Evolutionary conservation across 1,140 invertebrate species (phyloP).

Genomic region (Chironomus tepperi): DNA sequence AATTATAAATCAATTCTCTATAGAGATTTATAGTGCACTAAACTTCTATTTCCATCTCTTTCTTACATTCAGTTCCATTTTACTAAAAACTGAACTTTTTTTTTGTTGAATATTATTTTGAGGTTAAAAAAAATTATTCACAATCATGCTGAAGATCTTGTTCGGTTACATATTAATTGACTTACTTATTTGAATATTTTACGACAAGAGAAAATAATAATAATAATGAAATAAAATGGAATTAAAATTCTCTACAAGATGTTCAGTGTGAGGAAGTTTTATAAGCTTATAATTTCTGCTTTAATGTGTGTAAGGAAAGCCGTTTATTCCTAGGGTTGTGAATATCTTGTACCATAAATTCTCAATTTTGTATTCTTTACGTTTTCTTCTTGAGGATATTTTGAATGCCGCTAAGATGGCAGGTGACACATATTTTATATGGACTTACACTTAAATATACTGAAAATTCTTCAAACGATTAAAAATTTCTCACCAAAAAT

Average conservation of each 20-base stretch:
- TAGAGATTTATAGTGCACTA: conserved; percentile 18
- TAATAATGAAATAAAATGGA: too few relatives aligned
- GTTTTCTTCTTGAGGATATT: too few relatives aligned
- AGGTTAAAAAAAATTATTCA: not conserved
- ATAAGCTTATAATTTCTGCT: not conserved
- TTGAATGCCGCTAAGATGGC: too few relatives aligned
- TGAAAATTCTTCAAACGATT: too few relatives aligned
- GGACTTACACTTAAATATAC: too few relatives aligned
- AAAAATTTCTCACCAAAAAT: too few relatives aligned
- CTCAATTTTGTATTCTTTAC: too few relatives aligned
- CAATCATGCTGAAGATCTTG: not conserved
- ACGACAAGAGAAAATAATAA: too few relatives aligned
- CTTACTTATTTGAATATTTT: not conserved
- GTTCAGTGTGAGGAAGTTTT: too few relatives aligned
- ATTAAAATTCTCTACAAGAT: too few relatives aligned
- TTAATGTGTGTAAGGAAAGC: not conserved
- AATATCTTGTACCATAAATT: not conserved
- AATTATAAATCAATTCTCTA: conserved; percentile 19
- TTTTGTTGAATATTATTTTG: not conserved
- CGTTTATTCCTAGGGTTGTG: not conserved
- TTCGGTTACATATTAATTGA: conserved; percentile 8
- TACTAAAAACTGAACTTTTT: not conserved
- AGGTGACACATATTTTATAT: too few relatives aligned
- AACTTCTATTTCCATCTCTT: not conserved
- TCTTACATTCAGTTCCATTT: not conserved